Base-by-base conservation (phyloP, 2,888 invertebrate genomes). In the Hydropsyche betteni region DNA sequence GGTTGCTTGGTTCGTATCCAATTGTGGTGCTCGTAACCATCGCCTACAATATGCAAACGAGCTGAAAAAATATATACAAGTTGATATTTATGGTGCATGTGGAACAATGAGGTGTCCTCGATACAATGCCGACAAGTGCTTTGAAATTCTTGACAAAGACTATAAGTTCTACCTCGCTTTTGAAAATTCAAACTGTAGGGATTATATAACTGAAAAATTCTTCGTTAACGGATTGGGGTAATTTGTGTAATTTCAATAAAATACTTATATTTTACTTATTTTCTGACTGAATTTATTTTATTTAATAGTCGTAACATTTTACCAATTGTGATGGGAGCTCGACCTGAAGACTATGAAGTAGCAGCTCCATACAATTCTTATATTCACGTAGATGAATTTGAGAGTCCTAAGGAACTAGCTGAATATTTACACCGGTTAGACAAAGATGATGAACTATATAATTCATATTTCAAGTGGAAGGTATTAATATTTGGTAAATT, bases 1-100 rank as follows among this genome's bases (percentile, higher is more conserved):
- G 91, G 93, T 98, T 5, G 98, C 98, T 74, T 98, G 98, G 98
- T 98, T 98, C 86, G 98, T 98, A 74, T 98, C 98, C 52, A 98
- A 98, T 86, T 98, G 98, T 83, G 95, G 94, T 79, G 97, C 98
- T 4, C 90, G 95, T 74, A 98, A 98, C 84, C 93, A 93, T 3
- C 90, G 98, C 10, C 87, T 96, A 77, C 93, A 94, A 80, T 98
- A 94, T 85, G 98, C 97, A 8, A 90, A 91, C 80, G 94, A 94
- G 83, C 88, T 98, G 74, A 89, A 92, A 79, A 95, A 96, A 84
- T 89, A 93, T 86, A 96, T 98, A 80, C 88, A 92, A 79, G 95
- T 95, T 77, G 97, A 97, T 83, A 95, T 97, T 80, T 97, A 94
- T 85, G 97, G 97, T 12, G 92, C 93, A 5, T 98, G 97, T 84